Evolutionary conservation across 2,888 invertebrate species (phyloP).

Genomic region (Crioceris asparagi): DNA sequence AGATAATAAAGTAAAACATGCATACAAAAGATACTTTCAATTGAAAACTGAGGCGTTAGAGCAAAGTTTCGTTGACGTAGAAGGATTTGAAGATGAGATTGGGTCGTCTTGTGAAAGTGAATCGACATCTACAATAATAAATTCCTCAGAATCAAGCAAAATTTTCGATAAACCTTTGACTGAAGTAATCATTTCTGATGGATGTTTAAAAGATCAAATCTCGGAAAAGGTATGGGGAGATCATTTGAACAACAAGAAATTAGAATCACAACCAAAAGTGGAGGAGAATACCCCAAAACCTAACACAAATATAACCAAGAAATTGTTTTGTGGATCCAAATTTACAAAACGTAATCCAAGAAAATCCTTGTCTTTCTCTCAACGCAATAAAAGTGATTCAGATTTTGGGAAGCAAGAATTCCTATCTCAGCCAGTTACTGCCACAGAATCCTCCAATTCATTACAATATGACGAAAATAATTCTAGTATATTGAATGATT

Average conservation of each 20-base stretch:
- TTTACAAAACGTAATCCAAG: constrained; percentile 69
- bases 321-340: constrained; percentile 53
- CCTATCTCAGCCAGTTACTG: constrained; percentile 19
- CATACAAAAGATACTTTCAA: constrained; percentile 74
- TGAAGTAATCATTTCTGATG: constrained; percentile 19
- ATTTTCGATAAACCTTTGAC: constrained; percentile 6
- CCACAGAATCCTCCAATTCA: constrained; percentile 8
- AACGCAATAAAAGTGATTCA: constrained; percentile 26
- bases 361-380: constrained; percentile 46
- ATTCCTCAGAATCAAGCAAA: not conserved
- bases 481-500: constrained; percentile 12
- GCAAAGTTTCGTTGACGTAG: constrained; percentile 52
- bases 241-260: constrained; percentile 36
- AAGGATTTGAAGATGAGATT: constrained; percentile 32
- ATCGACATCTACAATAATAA: too few relatives aligned
- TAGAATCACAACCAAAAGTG: constrained; percentile 6
- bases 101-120: constrained; percentile 18
- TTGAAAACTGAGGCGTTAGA: constrained; percentile 66
- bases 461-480: constrained; percentile 22
- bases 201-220: constrained; percentile 3
- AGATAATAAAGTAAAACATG: constrained; percentile 57
- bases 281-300: constrained; percentile 16
- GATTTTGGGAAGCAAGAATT: constrained; percentile 15
- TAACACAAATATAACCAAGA: constrained; percentile 28
- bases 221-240: constrained; percentile 39